These are phyloP conservation scores for Oncorhynchus clarkii DNA, from an alignment of 2,113 vertebrate species.

Conservation along the genomic window DNA sequence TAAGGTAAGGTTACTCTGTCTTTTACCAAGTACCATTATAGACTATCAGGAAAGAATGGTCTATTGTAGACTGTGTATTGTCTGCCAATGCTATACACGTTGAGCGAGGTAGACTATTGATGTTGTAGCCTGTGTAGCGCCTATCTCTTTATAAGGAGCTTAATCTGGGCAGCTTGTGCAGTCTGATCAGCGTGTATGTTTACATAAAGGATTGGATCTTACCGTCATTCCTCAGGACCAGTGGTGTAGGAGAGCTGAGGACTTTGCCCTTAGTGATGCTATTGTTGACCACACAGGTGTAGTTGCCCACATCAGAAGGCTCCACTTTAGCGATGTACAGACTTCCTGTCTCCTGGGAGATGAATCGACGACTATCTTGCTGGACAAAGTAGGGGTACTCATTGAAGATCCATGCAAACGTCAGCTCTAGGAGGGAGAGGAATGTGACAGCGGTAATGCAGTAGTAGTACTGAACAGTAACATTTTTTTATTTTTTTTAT, in stretches of 20 bases:
- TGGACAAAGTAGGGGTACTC: conserved; percentile 87
- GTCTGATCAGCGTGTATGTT: no score
- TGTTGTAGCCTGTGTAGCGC: no score
- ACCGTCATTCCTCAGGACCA: conserved; percentile 90
- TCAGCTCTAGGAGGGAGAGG: conserved; percentile 71
- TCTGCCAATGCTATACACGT: no score
- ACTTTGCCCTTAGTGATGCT: conserved; percentile 72
- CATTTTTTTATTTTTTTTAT: no score
- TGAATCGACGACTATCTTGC: conserved; percentile 87
- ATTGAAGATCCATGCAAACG: conserved; percentile 94
- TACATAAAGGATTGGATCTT: conserved; percentile 29
- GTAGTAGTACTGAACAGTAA: background rate
- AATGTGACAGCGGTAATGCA: conserved; percentile 10
- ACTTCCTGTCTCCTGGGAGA: conserved; percentile 93
- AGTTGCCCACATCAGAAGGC: conserved; percentile 88
- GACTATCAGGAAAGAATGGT: background rate
- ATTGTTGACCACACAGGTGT: conserved; percentile 90
- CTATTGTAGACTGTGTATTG: no score
- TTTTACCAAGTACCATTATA: background rate
- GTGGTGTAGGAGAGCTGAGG: conserved; percentile 86
- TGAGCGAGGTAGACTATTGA: no score
- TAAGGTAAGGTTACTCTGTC: no score
- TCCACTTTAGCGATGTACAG: conserved; percentile 95
- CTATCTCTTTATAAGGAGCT: no score
- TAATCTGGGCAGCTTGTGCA: no score